Base-by-base conservation (phyloP, 2,888 invertebrate genomes). In the Philopedon plagiatum region DNA sequence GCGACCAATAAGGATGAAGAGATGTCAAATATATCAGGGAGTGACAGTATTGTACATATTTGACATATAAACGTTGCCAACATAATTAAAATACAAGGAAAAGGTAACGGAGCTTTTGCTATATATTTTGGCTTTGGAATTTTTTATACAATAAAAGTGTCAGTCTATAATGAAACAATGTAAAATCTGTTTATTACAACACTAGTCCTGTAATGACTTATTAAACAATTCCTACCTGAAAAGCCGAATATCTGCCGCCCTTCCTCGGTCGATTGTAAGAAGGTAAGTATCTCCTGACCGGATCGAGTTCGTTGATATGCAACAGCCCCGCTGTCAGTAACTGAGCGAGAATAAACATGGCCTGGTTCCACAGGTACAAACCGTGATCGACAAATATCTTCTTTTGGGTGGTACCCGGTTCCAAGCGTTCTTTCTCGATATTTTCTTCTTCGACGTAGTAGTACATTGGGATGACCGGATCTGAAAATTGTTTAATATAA, bases 291-390 rank as follows among this genome's bases (percentile, higher is more conserved):
- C 99, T 90, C 56, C 98, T 89, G 77, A 99, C 95, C 0, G 98
- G 97, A 86, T 99, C 99, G 74, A 99, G 86, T 86, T 99, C 99
- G 82, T 96, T 97, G 34, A 97, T 93, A 83, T 97, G 95, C 64
- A 98, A 87, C 73, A 98, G 87, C 0, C 95, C 94, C 26, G 93
- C 94, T 1, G 96, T 97, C 72, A 99, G 87, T 57, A 99, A 87
- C 84, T 98, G 96, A 0, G 97, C 93, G 79, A 99, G 93, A 73
- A 99, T 91, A 86, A 97, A 98, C 87, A 99, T 89, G 0, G 99
- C 92, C 87, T 99, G 99, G 77, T 97, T 97, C 98, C 98, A 98
- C 39, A 98, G 88, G 86, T 93, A 97, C 68, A 95, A 83, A 0
- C 92, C 91, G 51, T 89, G 88, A 71, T 87, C 87, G 85, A 78